Percentiles rank a stretch among this genome's conserved stretches.
These are phyloP conservation scores for Erebia palarica DNA, from an alignment of 2,888 invertebrate species.

Conservation along the genomic window DNA sequence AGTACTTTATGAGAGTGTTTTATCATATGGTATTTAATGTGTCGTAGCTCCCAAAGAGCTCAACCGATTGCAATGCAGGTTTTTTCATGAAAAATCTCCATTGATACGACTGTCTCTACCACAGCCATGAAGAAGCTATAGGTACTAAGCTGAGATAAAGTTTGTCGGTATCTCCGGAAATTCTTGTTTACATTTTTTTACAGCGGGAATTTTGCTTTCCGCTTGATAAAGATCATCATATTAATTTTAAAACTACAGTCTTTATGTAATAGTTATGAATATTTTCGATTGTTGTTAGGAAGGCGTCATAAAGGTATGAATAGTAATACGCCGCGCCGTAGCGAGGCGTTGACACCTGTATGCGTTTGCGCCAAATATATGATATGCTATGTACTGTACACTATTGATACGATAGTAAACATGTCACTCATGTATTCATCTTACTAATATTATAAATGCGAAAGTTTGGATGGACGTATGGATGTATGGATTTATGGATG, in stretches of 20 bases:
- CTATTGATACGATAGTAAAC: constrained; percentile 2
- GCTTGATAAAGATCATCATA: neutral
- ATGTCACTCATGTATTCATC: neutral
- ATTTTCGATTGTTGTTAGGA: neutral
- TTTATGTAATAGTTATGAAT: neutral
- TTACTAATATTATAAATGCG: too few relatives aligned
- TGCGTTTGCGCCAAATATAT: neutral
- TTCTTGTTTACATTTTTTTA: neutral
- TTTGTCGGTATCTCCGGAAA: too few relatives aligned
- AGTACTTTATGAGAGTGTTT: too few relatives aligned
- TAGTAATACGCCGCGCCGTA: neutral
- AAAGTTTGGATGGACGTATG: too few relatives aligned
- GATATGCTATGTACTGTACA: neutral
- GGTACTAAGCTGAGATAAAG: too few relatives aligned
- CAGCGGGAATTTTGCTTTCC: neutral
- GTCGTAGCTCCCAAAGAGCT: too few relatives aligned
- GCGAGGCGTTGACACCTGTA: constrained; percentile 5
- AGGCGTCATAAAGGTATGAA: constrained; percentile 1
- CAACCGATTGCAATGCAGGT: too few relatives aligned
- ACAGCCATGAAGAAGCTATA: too few relatives aligned
- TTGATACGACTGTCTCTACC: too few relatives aligned
- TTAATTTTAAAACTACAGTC: neutral
- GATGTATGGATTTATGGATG: too few relatives aligned
- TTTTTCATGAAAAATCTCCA: too few relatives aligned
- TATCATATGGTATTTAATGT: too few relatives aligned